These are phyloP conservation scores for Tetrapedia diversipes DNA, from an alignment of 2,888 invertebrate species.

Conservation along the genomic window DNA sequence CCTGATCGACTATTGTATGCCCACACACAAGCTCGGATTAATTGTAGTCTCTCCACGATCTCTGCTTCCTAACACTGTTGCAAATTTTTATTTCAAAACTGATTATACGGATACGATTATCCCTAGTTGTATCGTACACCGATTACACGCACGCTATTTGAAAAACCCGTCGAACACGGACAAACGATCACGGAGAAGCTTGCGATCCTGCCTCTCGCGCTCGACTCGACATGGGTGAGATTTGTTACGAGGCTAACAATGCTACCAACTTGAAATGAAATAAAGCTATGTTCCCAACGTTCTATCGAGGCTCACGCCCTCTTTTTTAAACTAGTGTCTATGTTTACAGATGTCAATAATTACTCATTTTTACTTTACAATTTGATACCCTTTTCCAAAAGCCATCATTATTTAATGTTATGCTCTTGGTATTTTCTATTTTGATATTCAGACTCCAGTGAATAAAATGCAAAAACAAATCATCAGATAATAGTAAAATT, in stretches of 20 bases:
- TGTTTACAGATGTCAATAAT: not conserved
- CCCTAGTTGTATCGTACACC: conserved; percentile 27
- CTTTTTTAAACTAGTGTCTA: not conserved
- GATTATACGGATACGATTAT: conserved; percentile 11
- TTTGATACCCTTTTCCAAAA: too few relatives aligned
- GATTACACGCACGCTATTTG: conserved; percentile 55
- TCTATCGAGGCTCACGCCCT: not conserved
- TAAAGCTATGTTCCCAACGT: conserved; percentile 33
- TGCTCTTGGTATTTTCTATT: too few relatives aligned
- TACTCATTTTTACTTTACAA: not conserved
- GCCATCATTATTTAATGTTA: not conserved
- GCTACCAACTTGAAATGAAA: conserved; percentile 59
- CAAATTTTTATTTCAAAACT: not conserved
- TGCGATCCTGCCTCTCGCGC: conserved; percentile 74
- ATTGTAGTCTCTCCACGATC: conserved; percentile 27
- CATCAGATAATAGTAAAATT: not conserved
- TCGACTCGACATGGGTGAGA: conserved; percentile 74
- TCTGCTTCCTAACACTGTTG: not conserved
- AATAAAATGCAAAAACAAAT: not conserved
- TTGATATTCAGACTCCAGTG: not conserved
- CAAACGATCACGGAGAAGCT: conserved; percentile 70
- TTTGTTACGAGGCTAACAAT: conserved; percentile 74
- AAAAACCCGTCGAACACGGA: conserved; percentile 67
- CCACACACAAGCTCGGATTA: conserved; percentile 42
- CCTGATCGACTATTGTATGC: conserved; percentile 57